These are phyloP conservation scores for Sus cebifrons DNA, from an alignment of 2,797 vertebrate species.

Conservation along the genomic window DNA sequence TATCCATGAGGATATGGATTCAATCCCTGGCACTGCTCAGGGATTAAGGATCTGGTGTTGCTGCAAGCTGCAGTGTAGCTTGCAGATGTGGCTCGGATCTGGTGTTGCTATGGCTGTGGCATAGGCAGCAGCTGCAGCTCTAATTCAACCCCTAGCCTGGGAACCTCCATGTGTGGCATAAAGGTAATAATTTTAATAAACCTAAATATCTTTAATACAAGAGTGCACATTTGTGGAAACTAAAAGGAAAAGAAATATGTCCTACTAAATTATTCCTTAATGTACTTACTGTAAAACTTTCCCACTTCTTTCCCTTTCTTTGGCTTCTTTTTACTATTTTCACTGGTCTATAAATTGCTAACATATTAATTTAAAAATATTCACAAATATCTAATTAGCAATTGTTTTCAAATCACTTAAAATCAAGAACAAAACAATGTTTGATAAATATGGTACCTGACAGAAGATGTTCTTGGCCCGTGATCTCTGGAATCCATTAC, in stretches of 20 bases:
- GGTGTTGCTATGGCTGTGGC: too few species aligned
- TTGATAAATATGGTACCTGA: constrained; percentile 91
- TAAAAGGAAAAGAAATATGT: neutral
- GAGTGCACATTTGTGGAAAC: neutral
- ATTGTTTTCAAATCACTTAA: constrained; percentile 53
- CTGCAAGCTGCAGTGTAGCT: too few species aligned
- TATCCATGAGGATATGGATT: too few species aligned
- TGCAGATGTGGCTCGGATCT: too few species aligned
- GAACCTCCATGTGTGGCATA: neutral
- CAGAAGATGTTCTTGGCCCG: constrained; percentile 93
- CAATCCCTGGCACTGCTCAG: too few species aligned
- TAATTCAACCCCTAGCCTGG: too few species aligned
- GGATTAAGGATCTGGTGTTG: too few species aligned
- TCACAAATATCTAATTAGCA: constrained; percentile 33
- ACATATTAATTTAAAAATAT: constrained; percentile 38
- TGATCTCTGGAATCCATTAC: constrained; percentile 98
- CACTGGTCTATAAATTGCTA: neutral
- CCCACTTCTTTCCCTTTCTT: neutral
- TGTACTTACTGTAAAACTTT: neutral
- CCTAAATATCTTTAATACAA: neutral
- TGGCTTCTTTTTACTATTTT: constrained; percentile 45
- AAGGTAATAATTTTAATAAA: neutral
- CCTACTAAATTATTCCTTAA: neutral
- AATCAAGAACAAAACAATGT: neutral
- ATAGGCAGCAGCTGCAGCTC: too few species aligned